phyloP scores from a whole-genome alignment of 2,888 invertebrate genomes.

The Choreutis nemorana region DNA sequence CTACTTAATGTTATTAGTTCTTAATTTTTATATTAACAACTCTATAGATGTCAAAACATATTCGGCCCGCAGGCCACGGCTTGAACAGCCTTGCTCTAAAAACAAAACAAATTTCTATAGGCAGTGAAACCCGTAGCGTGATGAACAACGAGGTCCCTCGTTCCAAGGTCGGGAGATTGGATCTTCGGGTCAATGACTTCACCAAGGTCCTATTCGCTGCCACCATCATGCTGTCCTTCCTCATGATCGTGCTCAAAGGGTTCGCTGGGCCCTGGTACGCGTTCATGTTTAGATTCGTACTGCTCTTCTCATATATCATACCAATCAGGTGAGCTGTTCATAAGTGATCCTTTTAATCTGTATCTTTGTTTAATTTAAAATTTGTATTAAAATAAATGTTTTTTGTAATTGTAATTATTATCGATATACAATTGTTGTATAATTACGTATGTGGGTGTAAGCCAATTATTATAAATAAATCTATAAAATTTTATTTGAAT shows the following conservation, averaged over 20 bases:
- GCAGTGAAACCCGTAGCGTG: constrained; percentile 94
- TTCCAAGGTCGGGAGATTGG: constrained; percentile 95
- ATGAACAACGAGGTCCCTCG: constrained; percentile 98
- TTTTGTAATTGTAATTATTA: not conserved
- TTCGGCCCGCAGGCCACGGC: too few species aligned
- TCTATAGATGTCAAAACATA: too few species aligned
- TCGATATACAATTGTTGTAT: not conserved
- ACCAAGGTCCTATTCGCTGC: constrained; percentile 95
- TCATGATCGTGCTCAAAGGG: constrained; percentile 97
- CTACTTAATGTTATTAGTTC: not conserved
- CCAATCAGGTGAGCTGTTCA: constrained; percentile 80
- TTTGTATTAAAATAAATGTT: not conserved
- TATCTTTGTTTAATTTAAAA: not conserved
- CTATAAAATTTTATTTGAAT: too few species aligned
- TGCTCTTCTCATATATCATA: constrained; percentile 98
- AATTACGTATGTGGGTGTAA: not conserved
- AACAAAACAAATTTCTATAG: constrained; percentile 35
- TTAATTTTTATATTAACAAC: too few species aligned
- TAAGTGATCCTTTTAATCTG: not conserved
- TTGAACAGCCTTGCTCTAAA: too few species aligned
- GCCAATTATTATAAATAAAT: too few species aligned
- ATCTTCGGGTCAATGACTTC: constrained; percentile 95
- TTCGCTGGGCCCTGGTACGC: constrained; percentile 96
- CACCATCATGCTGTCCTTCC: constrained; percentile 87
- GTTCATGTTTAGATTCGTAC: constrained; percentile 95